phyloP scores from a whole-genome alignment of 2,888 invertebrate species.

The Sceliomorpha sp. region DNA sequence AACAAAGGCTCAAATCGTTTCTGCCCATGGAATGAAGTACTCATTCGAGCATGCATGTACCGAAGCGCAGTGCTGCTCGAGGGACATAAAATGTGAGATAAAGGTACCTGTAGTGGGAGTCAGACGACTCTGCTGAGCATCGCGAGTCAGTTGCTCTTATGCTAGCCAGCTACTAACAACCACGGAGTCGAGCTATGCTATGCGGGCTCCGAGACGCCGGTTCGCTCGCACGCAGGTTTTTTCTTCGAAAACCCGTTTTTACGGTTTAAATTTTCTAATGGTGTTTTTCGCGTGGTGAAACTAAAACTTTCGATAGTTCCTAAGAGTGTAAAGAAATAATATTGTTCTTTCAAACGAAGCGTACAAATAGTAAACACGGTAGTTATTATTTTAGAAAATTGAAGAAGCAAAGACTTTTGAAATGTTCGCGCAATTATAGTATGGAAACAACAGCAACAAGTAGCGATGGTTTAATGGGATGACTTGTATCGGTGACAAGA shows the following conservation, averaged over 20 bases:
- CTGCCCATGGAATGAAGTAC: constrained; percentile 18
- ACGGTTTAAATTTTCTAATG: no score
- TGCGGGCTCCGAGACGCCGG: constrained; percentile 15
- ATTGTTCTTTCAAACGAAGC: no score
- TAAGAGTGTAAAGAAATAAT: no score
- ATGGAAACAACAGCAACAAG: neutral
- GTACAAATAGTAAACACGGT: no score
- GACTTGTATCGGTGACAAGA: neutral
- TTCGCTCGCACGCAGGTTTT: neutral
- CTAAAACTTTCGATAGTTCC: no score
- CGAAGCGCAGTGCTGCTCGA: constrained; percentile 40
- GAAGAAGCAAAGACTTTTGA: no score
- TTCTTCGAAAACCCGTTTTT: no score
- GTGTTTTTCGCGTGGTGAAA: no score
- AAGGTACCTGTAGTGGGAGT: constrained; percentile 73
- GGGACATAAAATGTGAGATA: constrained; percentile 67
- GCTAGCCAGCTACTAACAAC: constrained; percentile 73
- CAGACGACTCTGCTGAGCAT: constrained; percentile 69
- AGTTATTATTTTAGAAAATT: no score
- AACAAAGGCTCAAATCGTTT: constrained; percentile 33
- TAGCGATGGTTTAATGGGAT: constrained; percentile 1
- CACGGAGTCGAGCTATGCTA: constrained; percentile 40
- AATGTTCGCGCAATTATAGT: no score
- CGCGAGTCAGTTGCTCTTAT: constrained; percentile 78
- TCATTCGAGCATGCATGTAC: constrained; percentile 23